Evolutionary conservation across 1,140 invertebrate species (phyloP).

Genomic region (Atta colombica): DNA sequence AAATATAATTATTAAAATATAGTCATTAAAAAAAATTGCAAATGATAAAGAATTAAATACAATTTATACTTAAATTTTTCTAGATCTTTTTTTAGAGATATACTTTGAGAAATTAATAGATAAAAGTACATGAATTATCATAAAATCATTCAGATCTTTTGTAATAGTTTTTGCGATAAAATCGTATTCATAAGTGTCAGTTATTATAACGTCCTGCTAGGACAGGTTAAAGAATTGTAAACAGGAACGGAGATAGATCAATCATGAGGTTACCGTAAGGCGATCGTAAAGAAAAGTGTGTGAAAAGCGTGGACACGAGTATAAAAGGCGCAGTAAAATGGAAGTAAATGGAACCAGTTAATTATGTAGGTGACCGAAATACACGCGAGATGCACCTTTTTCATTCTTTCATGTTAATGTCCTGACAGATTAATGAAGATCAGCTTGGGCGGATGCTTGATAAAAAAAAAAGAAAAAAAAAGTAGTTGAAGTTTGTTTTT

Average conservation of each 20-base stretch:
- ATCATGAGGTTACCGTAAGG: background rate
- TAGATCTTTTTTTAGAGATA: too few relatives aligned
- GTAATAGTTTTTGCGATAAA: background rate
- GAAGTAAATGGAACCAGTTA: constrained; percentile 60
- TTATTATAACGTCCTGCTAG: background rate
- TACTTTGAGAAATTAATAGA: background rate
- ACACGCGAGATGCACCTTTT: constrained; percentile 25
- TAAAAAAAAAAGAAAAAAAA: background rate
- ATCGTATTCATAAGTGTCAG: background rate
- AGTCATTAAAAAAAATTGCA: too few relatives aligned
- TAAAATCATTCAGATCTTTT: background rate
- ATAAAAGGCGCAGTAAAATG: constrained; percentile 61
- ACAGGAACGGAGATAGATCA: constrained; percentile 19
- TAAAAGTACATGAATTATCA: background rate
- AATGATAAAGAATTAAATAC: too few relatives aligned
- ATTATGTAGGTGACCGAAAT: constrained; percentile 67
- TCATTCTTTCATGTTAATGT: constrained; percentile 4
- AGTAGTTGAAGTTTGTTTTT: constrained; percentile 54
- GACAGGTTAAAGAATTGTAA: constrained; percentile 24
- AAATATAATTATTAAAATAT: too few relatives aligned
- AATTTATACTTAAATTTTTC: too few relatives aligned
- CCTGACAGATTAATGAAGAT: constrained; percentile 38
- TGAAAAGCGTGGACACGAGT: constrained; percentile 16
- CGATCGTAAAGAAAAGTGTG: constrained; percentile 19
- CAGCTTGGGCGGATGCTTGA: constrained; percentile 38